Base-by-base conservation (phyloP, 2,113 vertebrate genomes). In the Rhegmatorhina hoffmannsi region DNA sequence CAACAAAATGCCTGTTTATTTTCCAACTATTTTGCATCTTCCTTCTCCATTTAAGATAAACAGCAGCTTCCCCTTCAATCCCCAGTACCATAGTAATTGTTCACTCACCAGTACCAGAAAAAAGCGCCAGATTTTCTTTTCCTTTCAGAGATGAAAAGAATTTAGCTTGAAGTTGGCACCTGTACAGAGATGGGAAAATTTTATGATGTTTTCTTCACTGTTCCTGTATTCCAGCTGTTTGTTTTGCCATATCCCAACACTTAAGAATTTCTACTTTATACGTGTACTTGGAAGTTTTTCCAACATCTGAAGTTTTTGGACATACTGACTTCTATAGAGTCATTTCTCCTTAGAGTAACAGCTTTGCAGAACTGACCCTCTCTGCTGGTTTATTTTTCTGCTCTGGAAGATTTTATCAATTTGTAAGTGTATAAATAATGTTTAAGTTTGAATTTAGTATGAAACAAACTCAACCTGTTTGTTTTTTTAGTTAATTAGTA, bases 401-500 rank as follows among this genome's bases (percentile, higher is more conserved):
- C 10, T 44, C 12, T 89, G 73, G n/a, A 89, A 11, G 4, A 43
- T 66, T 6, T n/a, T 78, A 78, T 75, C 33, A 33, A 50, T 59
- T 58, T 64, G 6, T 18, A 11, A 46, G 33, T 68, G 21, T 59
- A 19, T 9, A 26, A 34, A 36, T 62, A 92, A 17, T 43, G 74
- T 78, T 86, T 4, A 73, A 69, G 16, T 33, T 89, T 62, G 11
- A 69, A 74, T 56, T 85, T 76, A 15, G 10, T 64, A 25, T n/a
- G n/a, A 55, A 77, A 72, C 83, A 76, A 11, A 1, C 15, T 52
- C 31, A 62, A 69, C 63, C 23, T 68, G 34, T 68, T 77, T 46
- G 52, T 13, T 12, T 75, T 90, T 93, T 91, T 18, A 55, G 47
- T 91, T 94, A 53, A 62, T 93, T 80, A 80, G 26, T 72, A 43